phyloP scores from a whole-genome alignment of 2,113 vertebrate species.

The Noctilio leporinus region DNA sequence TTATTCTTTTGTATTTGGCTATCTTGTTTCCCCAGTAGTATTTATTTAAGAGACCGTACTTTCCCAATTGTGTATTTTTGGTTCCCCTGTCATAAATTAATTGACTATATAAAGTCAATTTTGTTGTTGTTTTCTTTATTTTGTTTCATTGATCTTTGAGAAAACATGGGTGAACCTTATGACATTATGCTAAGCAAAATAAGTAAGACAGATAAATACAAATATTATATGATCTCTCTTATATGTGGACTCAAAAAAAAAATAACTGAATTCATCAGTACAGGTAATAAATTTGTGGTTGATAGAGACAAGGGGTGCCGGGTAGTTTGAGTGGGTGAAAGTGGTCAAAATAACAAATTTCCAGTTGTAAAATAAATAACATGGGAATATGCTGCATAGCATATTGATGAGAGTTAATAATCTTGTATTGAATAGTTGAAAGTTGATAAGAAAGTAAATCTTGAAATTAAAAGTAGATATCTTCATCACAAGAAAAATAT shows the following conservation, averaged over 20 bases:
- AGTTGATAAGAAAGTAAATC: not conserved
- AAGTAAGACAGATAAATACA: not conserved
- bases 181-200: not conserved
- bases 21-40: too few species aligned
- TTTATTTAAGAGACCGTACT: too few species aligned
- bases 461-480: not conserved
- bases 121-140: not conserved
- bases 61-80: too few species aligned
- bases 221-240: too few species aligned
- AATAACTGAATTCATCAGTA: not conserved
- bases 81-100: too few species aligned
- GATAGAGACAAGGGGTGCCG: too few species aligned
- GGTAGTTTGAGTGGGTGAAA: not conserved
- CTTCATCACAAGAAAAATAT: not conserved
- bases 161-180: not conserved
- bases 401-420: not conserved
- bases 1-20: too few species aligned
- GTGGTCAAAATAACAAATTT: not conserved
- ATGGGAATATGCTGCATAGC: not conserved
- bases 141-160: not conserved
- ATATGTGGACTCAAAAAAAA: not conserved
- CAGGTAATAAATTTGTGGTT: not conserved
- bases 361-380: not conserved
- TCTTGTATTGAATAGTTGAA: not conserved
- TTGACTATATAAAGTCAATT: not conserved